Percentiles rank a stretch among this genome's conserved stretches.
Evolutionary conservation across 2,888 invertebrate genomes (phyloP).

Genomic region (Pachliopta kotzebuea): DNA sequence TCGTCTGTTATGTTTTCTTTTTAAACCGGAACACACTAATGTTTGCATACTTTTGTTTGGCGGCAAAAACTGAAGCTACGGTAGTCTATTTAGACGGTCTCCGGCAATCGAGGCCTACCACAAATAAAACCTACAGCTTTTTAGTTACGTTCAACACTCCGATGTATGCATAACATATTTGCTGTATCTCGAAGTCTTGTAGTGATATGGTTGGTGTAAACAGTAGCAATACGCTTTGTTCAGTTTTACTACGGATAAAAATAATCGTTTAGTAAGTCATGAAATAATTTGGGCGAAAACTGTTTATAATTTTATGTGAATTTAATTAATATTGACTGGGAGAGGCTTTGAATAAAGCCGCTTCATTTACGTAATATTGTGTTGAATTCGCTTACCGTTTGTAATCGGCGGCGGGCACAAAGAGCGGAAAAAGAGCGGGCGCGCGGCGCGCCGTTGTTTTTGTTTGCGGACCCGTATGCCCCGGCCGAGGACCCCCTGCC

Average conservation of each 20-base stretch:
- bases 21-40: no score
- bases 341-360: conserved; percentile 16
- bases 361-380: conserved; percentile 27
- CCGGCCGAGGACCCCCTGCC: conserved; percentile 41
- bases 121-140: no score
- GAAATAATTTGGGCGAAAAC: conserved; percentile 19
- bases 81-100: no score
- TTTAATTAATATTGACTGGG: conserved; percentile 27
- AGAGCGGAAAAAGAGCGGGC: conserved; percentile 48
- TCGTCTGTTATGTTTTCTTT: no score
- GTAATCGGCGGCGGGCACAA: conserved; percentile 33
- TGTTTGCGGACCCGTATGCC: conserved; percentile 64
- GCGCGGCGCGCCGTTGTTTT: conserved; percentile 40
- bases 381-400: conserved; percentile 30
- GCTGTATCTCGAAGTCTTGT: no score
- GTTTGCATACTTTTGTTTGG: no score
- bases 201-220: no score
- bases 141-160: no score
- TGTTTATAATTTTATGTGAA: conserved; percentile 22
- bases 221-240: no score
- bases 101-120: no score
- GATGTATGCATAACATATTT: neutral
- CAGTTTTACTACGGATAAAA: conserved; percentile 4
- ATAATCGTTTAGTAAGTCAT: conserved; percentile 19
- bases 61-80: no score